A percentile compares a stretch with the other conserved stretches of the same genome.
Evolutionary conservation across 2,888 invertebrate genomes (phyloP).

Genomic region (Pecten maximus): DNA sequence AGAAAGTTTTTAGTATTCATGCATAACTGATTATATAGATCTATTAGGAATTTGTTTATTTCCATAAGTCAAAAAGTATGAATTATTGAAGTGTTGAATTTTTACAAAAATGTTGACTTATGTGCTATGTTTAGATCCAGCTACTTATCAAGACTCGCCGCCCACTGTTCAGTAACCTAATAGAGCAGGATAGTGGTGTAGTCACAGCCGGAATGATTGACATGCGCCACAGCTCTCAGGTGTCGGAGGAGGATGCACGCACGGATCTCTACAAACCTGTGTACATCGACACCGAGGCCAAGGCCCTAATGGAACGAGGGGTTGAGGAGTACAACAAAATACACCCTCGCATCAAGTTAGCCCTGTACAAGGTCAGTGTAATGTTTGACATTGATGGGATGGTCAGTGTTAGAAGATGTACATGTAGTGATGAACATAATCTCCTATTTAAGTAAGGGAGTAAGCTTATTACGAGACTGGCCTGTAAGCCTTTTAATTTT

Average conservation of each 20-base stretch:
- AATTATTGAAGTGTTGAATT: neutral
- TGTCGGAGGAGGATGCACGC: constrained; percentile 76
- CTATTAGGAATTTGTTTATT: neutral
- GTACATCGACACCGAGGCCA: constrained; percentile 65
- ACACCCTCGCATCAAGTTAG: constrained; percentile 79
- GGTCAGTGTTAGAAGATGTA: neutral
- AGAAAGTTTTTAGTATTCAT: too few relatives aligned
- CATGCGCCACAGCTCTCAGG: constrained; percentile 69
- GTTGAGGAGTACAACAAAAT: constrained; percentile 82
- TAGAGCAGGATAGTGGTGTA: constrained; percentile 80
- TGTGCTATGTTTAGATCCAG: constrained; percentile 65
- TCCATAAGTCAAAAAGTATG: neutral
- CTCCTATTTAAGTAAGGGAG: too few relatives aligned
- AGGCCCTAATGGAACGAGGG: constrained; percentile 76
- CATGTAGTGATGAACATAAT: too few relatives aligned
- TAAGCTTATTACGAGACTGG: too few relatives aligned
- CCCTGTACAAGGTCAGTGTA: constrained; percentile 78
- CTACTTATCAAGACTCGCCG: constrained; percentile 72
- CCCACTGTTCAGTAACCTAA: constrained; percentile 80
- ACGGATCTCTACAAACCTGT: constrained; percentile 78
- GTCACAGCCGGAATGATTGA: constrained; percentile 80
- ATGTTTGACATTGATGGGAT: too few relatives aligned
- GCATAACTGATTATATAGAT: too few relatives aligned
- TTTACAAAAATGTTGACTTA: neutral
- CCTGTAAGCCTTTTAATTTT: too few relatives aligned